These are phyloP conservation scores for Gonioctena quinquepunctata DNA, from an alignment of 1,140 invertebrate genomes.

Conservation along the genomic window DNA sequence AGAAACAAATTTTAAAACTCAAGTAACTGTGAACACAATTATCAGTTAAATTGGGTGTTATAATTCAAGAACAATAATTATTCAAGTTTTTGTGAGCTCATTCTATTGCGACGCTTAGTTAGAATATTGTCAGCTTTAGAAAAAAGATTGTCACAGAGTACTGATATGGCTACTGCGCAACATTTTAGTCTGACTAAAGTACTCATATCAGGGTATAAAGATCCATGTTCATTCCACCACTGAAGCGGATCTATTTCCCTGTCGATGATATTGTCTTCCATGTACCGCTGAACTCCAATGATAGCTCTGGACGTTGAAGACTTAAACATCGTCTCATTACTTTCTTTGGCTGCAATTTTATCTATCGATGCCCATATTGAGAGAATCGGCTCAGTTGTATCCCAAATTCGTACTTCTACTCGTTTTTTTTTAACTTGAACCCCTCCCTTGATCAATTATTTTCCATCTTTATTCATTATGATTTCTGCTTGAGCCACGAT, in stretches of 20 bases:
- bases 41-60: not conserved
- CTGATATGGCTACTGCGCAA: not conserved
- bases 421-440: conserved; percentile 2
- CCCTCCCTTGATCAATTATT: not conserved
- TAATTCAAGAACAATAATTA: conserved; percentile 9
- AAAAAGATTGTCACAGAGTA: conserved; percentile 3
- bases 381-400: not conserved
- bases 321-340: not conserved
- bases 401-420: not conserved
- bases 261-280: conserved; percentile 1
- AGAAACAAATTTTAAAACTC: not conserved
- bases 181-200: not conserved
- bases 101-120: not conserved
- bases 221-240: not conserved
- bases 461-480: conserved; percentile 16
- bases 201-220: not conserved
- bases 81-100: not conserved
- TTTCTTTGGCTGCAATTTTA: not conserved
- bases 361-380: conserved; percentile 1
- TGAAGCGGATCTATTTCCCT: not conserved
- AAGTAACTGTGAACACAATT: not conserved
- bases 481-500: conserved; percentile 16
- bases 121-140: not conserved
- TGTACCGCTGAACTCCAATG: conserved; percentile 15
- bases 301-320: conserved; percentile 10